Base-by-base conservation (phyloP, 2,888 invertebrate species). In the Escarpia spicata region DNA sequence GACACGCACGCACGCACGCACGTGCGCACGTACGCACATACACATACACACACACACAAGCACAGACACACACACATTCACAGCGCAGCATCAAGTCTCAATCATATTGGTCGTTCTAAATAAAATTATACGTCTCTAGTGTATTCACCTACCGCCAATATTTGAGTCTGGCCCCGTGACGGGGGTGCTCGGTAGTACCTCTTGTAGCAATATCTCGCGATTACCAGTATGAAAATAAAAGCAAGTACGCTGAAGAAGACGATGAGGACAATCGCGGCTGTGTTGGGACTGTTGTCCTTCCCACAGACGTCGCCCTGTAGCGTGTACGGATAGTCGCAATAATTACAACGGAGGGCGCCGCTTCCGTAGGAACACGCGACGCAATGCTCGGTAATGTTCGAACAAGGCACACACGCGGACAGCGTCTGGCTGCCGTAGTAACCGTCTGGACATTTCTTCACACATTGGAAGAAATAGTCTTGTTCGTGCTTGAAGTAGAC, bases 361-460 rank as follows among this genome's bases (percentile, higher is more conserved):
- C 8, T n/a, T 12, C 12, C 9, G 52, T 52, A 12, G 12, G 10
- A 12, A 75, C 75, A 75, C 4, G n/a, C 75, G n/a, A 19, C 19
- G 75, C 75, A 75, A 26, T 75, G 75, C n/a, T 75, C 8, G 75
- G 75, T 75, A 75, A 75, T 26, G 75, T 75, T 75, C 75, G 75
- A 75, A 75, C 75, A 75, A 75, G 75, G 75, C 75, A 75, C 75
- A 75, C 75, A 75, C 75, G 3, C 26, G 4, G 75, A 75, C n/a
- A 75, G 75, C 75, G 75, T 26, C 75, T 75, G 75, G 75, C 75
- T 75, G 75, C 75, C 75, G 75, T 75, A 75, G 75, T 75, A 75
- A n/a, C 75, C 26, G 3, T 75, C n/a, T 26, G 75, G 26, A 75
- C 75, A 75, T 26, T n/a, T 15, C 75, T 75, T 75, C 75, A 75